Percentiles rank a stretch among this genome's conserved stretches.
phyloP scores from a whole-genome alignment of 1,140 invertebrate species.

The Chionoecetes opilio region DNA sequence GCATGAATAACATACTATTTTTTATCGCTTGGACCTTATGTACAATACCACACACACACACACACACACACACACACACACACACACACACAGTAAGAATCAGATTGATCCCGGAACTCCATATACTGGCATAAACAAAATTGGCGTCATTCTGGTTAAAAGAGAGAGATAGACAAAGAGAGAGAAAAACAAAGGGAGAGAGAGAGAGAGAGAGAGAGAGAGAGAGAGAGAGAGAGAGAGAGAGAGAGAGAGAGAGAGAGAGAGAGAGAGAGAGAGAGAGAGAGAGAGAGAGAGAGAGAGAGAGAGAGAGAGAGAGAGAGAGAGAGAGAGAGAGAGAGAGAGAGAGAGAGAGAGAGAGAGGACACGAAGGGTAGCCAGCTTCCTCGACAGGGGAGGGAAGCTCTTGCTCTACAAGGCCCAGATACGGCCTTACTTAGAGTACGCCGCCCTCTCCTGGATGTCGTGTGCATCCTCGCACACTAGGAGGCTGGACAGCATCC shows the following conservation, averaged over 20 bases:
- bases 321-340: not conserved
- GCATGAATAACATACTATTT: too few species aligned
- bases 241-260: conserved; percentile 27
- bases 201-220: conserved; percentile 7
- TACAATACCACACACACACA: not conserved
- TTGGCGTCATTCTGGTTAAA: not conserved
- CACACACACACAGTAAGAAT: conserved; percentile 34
- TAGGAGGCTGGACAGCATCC: too few species aligned
- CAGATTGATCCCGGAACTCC: not conserved
- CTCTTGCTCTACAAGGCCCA: too few species aligned
- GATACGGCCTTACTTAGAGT: too few species aligned
- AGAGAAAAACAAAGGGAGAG: not conserved
- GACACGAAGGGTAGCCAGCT: too few species aligned
- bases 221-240: conserved; percentile 27
- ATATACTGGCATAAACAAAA: not conserved
- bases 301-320: not conserved
- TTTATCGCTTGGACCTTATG: too few species aligned
- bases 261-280: conserved; percentile 27
- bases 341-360: too few species aligned
- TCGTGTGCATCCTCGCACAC: too few species aligned
- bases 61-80: conserved; percentile 42
- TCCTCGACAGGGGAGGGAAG: too few species aligned
- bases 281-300: not conserved
- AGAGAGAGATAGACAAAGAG: not conserved
- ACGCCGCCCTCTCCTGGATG: too few species aligned